Evolutionary conservation across 2,797 vertebrate genomes (phyloP), one percentile per base, ranked within the genome.

Genomic region (Perdix hodgsoniae): DNA sequence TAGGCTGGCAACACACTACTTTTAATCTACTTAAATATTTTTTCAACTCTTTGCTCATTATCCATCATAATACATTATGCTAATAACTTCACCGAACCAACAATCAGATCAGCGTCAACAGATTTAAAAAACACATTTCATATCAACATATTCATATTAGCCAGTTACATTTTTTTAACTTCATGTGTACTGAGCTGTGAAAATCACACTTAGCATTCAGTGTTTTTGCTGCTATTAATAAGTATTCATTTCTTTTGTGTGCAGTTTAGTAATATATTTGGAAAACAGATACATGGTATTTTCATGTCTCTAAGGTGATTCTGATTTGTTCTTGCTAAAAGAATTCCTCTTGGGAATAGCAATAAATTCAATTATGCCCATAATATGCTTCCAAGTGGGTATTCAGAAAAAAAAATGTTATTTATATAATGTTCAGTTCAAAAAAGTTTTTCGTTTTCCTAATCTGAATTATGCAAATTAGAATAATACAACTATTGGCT

Each of bases 291-390:
- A 92, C 72, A 76, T 49, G 47, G 52, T 73, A 94, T 94, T 96
- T 96, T 94, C 6, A 1, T 78, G 76, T 86, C 37, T 75, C 82
- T 90, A 93, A 85, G 88, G 93, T 86, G 76, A 66, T 16, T 49
- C 65, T 82, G 33, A 27, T 95, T 95, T 95, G 70, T 91, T 94
- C 85, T 92, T 47, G 76, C 40, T 86, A 91, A 92, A 94, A 92
- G 64, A 94, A 50, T 89, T 87, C 82, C 70, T 91, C 56, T 91
- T 76, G 64, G 79, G 95, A 94, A 93, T 35, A 73, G 59, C 78
- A 93, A 94, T 93, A 96, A 95, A 94, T 93, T 94, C 84, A 92
- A 57, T 96, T 95, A 93, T 31, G 56, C 15, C 84, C 35, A 76
- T 78, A 93, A 90, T 71, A 88, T 15, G 23, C 76, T 94, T 88